Base-by-base conservation (phyloP, 2,888 invertebrate genomes). In the Rhagonycha lutea region DNA sequence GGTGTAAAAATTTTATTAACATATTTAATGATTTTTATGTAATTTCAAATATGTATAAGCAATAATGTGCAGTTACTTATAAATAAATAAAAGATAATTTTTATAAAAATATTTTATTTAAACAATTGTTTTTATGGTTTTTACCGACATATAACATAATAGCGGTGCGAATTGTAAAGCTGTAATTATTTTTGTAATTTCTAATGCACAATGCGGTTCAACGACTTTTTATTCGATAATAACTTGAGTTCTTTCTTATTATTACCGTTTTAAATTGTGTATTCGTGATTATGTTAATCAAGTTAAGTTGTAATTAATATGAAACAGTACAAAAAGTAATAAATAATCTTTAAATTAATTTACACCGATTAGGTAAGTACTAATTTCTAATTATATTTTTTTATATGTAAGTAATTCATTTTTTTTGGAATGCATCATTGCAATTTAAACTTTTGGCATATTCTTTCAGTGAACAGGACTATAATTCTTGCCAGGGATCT, bases 121-220 rank as follows among this genome's bases (percentile, higher is more conserved):
- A 67, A 72, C 61, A 12, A 29, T 23, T 70, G 14, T 72, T 68
- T 68, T 67, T 68, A 47, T 68, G 24, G 8, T 32, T 47, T 68
- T 68, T 26, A 68, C 68, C 24, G 28, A 47, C 29, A 69, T 69
- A 73, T 63, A 47, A 69, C 62, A 69, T 73, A 73, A 69, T 73
- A 73, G 73, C 73, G 62, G 73, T 73, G 68, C 63, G 73, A 73
- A 73, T 68, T 68, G 62, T 62, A 63, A 73, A 73, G 73, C 28
- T 29, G 18, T 73, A 73, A 73, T 69, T 73, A 73, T 69, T 73
- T 73, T 73, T 73, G 62, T 73, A 69, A 69, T 69, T 73, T 73
- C 65, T 68, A 73, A 73, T 69, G 69, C 69, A 73, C 73, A 73
- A 28, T 69, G 69, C 69, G 69, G 73, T 73, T 73, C 73, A 73